Conservation (phyloP, 2,888 invertebrate genomes). For the Linnaemya tessellans region DNA sequence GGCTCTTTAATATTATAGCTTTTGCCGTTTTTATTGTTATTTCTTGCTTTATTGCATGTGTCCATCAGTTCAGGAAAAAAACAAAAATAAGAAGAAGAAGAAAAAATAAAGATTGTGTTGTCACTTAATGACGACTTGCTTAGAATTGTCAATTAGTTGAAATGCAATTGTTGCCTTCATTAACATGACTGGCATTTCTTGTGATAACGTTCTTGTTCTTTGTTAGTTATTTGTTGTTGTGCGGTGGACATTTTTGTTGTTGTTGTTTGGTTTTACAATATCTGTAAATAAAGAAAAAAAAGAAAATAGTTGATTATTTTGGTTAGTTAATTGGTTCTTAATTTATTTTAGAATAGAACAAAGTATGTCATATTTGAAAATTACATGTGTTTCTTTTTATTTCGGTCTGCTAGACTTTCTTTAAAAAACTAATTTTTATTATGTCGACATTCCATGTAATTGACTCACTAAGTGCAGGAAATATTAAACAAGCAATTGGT, state of each 20-base stretch:
- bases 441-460: background rate
- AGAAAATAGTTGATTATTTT: constrained; percentile 34
- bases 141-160: constrained; percentile 70
- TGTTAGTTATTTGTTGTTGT: constrained; percentile 5
- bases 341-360: background rate
- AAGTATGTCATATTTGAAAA: background rate
- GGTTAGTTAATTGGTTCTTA: background rate
- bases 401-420: too few relatives aligned
- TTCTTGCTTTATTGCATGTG: constrained; percentile 22
- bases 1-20: constrained; percentile 11
- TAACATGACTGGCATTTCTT: constrained; percentile 51
- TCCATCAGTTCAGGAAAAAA: background rate
- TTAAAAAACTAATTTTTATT: background rate
- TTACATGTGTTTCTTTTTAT: too few relatives aligned
- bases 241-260: constrained; percentile 3
- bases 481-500: background rate
- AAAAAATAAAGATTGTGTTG: constrained; percentile 40
- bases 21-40: constrained; percentile 24
- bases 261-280: constrained; percentile 33
- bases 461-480: too few relatives aligned
- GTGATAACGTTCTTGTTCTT: constrained; percentile 17
- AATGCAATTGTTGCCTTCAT: constrained; percentile 59
- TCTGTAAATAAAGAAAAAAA: constrained; percentile 60
- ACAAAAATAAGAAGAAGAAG: background rate
- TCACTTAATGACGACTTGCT: constrained; percentile 57